Evolutionary conservation across 2,113 vertebrate species (phyloP).

Genomic region (Motacilla tschutschensis): DNA sequence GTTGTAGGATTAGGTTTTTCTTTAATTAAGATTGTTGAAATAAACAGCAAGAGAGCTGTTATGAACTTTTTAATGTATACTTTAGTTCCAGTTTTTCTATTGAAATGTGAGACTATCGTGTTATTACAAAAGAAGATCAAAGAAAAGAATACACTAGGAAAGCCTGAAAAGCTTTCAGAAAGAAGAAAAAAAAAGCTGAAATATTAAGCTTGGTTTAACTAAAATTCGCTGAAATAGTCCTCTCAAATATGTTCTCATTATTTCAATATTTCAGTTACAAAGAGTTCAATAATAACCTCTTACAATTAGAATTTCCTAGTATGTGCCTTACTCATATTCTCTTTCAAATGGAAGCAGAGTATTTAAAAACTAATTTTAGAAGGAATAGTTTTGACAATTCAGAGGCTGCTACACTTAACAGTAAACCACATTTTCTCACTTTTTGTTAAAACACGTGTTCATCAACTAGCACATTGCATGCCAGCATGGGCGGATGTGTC

Average conservation of each 20-base stretch:
- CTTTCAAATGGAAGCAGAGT: not conserved
- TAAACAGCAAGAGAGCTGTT: slow-evolving; percentile 48
- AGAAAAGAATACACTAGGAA: slow-evolving; percentile 16
- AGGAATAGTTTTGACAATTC: not conserved
- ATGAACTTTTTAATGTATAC: slow-evolving; percentile 50
- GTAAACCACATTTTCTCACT: not conserved
- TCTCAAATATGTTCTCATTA: slow-evolving; percentile 37
- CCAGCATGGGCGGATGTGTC: not conserved
- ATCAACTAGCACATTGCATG: not conserved
- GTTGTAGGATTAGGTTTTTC: slow-evolving; percentile 57
- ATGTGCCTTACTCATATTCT: not conserved
- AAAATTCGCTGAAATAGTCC: slow-evolving; percentile 36
- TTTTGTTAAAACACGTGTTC: not conserved
- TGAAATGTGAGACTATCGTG: slow-evolving; percentile 59
- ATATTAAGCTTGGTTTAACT: slow-evolving; percentile 13
- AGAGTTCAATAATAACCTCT: slow-evolving; percentile 13
- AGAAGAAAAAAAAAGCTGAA: not conserved
- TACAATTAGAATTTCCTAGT: slow-evolving; percentile 15
- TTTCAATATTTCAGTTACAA: slow-evolving; percentile 35
- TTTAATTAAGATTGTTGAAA: slow-evolving; percentile 65
- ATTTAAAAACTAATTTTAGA: not conserved
- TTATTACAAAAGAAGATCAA: slow-evolving; percentile 58
- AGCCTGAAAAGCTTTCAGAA: slow-evolving; percentile 22
- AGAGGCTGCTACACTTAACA: not conserved
- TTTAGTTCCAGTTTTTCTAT: slow-evolving; percentile 63